Base-by-base conservation (phyloP, 2,888 invertebrate genomes). In the Melanophora roralis region DNA sequence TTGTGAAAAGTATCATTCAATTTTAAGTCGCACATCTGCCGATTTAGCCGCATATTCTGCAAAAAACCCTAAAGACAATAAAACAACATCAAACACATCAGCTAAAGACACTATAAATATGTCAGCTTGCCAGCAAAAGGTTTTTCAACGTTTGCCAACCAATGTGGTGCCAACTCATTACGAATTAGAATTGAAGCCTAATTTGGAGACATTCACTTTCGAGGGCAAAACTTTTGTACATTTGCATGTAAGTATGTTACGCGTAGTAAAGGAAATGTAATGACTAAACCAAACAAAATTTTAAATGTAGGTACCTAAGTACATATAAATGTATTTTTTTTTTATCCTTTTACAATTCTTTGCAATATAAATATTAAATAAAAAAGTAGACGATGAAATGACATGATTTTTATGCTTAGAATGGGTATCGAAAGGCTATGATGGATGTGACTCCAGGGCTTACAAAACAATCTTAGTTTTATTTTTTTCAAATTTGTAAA, bases 161-260 rank as follows among this genome's bases (percentile, higher is more conserved):
- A 92, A 92, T 90, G 95, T 97, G 80, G 91, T 94, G 86, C 98
- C 98, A 59, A 92, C 92, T 87, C 96, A 97, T 91, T 99, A 99
- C 90, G 92, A 94, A 87, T 92, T 99, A 85, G 92, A 93, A 86
- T 91, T 99, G 84, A 93, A 93, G 86, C 98, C 98, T 40, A 93
- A 97, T 91, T 92, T 98, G 83, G 92, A 94, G 85, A 93, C 93
- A 86, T 96, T 98, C 88, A 93, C 93, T 83, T 98, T 98, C 91
- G 93, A 94, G 85, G 98, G 98, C 84, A 93, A 92, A 86, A 95
- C 95, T 85, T 92, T 93, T 86, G 94, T 98, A 86, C 92, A 95
- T 91, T 92, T 98, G 90, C 93, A 95, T 93, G 97, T 98, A 92
- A 86, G 87, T 87, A 62, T 27, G 16, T 16, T 47, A 19, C 27